phyloP scores from a whole-genome alignment of 2,888 invertebrate genomes.

The Formica aserva region DNA sequence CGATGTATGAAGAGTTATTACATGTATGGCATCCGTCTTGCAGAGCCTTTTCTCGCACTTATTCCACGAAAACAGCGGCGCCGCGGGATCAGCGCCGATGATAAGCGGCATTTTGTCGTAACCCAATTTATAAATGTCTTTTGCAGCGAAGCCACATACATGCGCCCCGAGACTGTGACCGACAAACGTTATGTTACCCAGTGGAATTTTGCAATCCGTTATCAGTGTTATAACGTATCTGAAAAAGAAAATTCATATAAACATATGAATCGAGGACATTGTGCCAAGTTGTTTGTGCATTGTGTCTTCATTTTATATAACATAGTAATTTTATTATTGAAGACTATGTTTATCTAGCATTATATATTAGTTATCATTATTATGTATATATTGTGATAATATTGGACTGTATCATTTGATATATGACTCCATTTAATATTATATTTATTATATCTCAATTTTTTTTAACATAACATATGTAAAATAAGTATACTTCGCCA shows the following conservation, averaged over 20 bases:
- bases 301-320: not conserved
- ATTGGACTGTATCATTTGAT: not conserved
- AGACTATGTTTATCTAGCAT: not conserved
- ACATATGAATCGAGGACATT: not conserved
- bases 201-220: accelerated
- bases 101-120: accelerated
- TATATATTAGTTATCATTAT: not conserved
- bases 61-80: not conserved
- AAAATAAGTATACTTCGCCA: slow-evolving; percentile 52
- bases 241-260: not conserved
- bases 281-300: not conserved
- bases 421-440: not conserved
- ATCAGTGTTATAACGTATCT: slow-evolving; percentile 16
- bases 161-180: slow-evolving; percentile 68
- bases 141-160: slow-evolving; percentile 52
- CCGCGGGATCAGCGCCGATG: slow-evolving; percentile 57
- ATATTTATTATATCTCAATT: not conserved
- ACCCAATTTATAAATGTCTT: not conserved
- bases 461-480: not conserved
- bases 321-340: not conserved
- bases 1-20: slow-evolving; percentile 50
- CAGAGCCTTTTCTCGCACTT: not conserved
- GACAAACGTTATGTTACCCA: not conserved
- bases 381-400: not conserved
- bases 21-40: not conserved